Percentiles rank a stretch among this genome's conserved stretches.
Evolutionary conservation across 2,888 invertebrate genomes (phyloP).

Genomic region (Euplexia lucipara): DNA sequence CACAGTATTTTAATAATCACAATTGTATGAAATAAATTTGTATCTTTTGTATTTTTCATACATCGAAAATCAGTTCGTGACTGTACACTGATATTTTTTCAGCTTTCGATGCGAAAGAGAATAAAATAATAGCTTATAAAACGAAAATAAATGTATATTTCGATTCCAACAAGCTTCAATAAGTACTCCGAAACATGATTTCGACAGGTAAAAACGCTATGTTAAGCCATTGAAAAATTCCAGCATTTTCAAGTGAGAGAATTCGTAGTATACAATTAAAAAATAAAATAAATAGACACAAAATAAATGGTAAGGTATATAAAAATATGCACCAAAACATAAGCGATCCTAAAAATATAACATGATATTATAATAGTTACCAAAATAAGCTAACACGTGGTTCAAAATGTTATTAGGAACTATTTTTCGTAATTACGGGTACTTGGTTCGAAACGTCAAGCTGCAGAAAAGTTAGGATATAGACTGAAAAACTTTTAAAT

Average conservation of each 20-base stretch:
- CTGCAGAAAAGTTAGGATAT: constrained; percentile 5
- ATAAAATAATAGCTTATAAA: not conserved
- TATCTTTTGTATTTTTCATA: not conserved
- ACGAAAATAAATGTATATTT: too few species aligned
- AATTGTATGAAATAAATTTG: not conserved
- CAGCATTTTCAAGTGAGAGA: constrained; percentile 50
- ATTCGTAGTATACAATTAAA: constrained; percentile 51
- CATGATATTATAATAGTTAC: constrained; percentile 61
- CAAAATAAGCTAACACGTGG: constrained; percentile 60
- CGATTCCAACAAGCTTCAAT: too few species aligned
- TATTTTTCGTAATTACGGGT: constrained; percentile 54
- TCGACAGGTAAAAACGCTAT: not conserved
- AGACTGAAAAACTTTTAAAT: not conserved
- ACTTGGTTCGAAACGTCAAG: constrained; percentile 31
- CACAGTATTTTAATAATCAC: not conserved
- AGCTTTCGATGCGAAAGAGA: not conserved
- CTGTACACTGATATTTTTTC: not conserved
- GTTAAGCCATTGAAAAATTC: not conserved
- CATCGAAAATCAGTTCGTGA: too few species aligned
- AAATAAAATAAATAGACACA: constrained; percentile 68
- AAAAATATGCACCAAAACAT: constrained; percentile 65
- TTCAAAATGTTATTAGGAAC: constrained; percentile 64
- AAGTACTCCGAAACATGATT: not conserved
- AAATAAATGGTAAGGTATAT: constrained; percentile 59
- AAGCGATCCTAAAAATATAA: constrained; percentile 56